Percentiles rank a stretch among this genome's conserved stretches.
Conservation (phyloP, 2,888 invertebrate genomes). For the Drosophila pegasa region DNA sequence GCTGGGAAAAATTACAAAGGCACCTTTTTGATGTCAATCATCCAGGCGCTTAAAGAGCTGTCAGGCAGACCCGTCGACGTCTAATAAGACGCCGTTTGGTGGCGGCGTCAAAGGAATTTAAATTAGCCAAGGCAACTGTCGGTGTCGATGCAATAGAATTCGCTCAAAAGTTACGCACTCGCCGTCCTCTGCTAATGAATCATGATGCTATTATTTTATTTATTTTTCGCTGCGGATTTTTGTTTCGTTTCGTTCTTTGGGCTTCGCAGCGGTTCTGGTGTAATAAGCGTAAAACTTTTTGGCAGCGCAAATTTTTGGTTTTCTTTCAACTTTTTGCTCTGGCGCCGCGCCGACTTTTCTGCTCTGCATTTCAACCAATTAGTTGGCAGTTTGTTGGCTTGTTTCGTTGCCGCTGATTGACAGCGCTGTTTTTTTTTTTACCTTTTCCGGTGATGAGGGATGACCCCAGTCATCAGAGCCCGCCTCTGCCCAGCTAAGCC, state of each 20-base stretch:
- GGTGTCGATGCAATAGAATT: conserved; percentile 59
- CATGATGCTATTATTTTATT: conserved; percentile 60
- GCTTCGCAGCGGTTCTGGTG: conserved; percentile 42
- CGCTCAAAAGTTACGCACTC: conserved; percentile 64
- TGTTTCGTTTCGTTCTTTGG: conserved; percentile 44
- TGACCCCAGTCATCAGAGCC: conserved; percentile 18
- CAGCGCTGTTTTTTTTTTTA: conserved; percentile 41
- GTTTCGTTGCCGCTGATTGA: conserved; percentile 68
- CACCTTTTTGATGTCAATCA: conserved; percentile 82
- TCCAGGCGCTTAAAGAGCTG: conserved; percentile 78
- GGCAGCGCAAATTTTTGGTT: conserved; percentile 64
- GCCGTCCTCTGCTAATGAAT: conserved; percentile 71
- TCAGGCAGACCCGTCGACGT: conserved; percentile 70
- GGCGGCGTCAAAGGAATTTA: conserved; percentile 74
- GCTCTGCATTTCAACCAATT: conserved; percentile 75
- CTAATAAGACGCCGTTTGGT: conserved; percentile 62
- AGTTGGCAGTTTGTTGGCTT: conserved; percentile 70
- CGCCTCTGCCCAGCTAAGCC: neutral
- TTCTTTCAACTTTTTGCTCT: conserved; percentile 43
- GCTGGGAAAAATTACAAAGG: conserved; percentile 32
- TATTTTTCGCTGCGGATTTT: conserved; percentile 52
- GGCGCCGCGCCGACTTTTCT: conserved; percentile 33
- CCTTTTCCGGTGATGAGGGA: conserved; percentile 66
- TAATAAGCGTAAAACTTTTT: conserved; percentile 78
- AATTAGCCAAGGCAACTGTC: conserved; percentile 68